These are phyloP conservation scores for Chloroclystis v-ata DNA, from an alignment of 2,888 invertebrate species.

Conservation along the genomic window DNA sequence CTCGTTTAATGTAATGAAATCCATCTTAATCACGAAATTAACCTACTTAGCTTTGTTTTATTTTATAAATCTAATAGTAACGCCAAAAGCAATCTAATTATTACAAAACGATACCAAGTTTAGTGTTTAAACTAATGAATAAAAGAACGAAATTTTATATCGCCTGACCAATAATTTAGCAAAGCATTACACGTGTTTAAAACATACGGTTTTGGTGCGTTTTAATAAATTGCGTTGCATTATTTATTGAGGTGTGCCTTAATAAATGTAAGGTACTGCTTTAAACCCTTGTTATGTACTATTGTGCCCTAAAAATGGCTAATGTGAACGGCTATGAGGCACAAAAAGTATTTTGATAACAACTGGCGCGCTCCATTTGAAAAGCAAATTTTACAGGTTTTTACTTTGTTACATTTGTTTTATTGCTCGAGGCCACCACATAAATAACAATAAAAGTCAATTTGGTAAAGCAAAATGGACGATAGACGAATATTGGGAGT, in stretches of 20 bases:
- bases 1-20: too few relatives aligned
- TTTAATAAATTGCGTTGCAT: constrained; percentile 20
- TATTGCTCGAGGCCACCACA: constrained; percentile 17
- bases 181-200: constrained; percentile 9
- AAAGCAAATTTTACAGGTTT: constrained; percentile 29
- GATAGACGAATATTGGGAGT: constrained; percentile 12
- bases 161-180: too few relatives aligned
- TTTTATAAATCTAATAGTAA: too few relatives aligned
- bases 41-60: too few relatives aligned
- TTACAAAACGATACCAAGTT: too few relatives aligned
- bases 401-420: constrained; percentile 21
- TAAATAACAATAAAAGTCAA: constrained; percentile 28
- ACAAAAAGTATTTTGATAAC: constrained; percentile 44
- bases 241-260: constrained; percentile 29
- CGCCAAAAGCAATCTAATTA: too few relatives aligned
- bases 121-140: too few relatives aligned
- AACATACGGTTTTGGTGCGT: constrained; percentile 22
- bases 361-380: constrained; percentile 41
- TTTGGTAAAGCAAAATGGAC: constrained; percentile 16
- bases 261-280: constrained; percentile 20
- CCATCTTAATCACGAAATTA: too few relatives aligned
- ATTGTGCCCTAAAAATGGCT: constrained; percentile 65
- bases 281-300: constrained; percentile 34
- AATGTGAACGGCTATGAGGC: constrained; percentile 39
- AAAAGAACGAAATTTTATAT: too few relatives aligned